phyloP scores from a whole-genome alignment of 1,140 invertebrate species.

The Magallana gigas region DNA sequence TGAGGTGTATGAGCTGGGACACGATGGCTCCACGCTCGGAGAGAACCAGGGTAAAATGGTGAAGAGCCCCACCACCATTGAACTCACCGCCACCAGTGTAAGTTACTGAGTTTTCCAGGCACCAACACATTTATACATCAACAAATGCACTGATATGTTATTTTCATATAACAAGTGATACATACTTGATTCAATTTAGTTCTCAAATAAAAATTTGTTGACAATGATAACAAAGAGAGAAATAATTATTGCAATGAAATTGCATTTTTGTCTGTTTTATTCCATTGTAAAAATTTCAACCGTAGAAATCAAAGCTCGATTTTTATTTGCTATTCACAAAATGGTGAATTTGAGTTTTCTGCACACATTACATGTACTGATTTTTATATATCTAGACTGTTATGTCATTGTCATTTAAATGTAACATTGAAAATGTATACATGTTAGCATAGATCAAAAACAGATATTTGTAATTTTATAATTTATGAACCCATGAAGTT shows the following conservation, averaged over 20 bases:
- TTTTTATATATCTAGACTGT: background rate
- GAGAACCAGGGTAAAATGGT: background rate
- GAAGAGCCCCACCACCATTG: background rate
- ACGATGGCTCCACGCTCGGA: background rate
- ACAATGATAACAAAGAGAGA: too few relatives aligned
- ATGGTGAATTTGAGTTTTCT: too few relatives aligned
- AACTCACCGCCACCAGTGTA: background rate
- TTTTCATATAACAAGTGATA: background rate
- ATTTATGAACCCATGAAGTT: background rate
- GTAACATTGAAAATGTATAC: background rate
- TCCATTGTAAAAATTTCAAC: too few relatives aligned
- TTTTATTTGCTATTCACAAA: too few relatives aligned
- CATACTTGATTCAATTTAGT: background rate
- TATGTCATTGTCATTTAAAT: background rate
- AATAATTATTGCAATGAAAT: too few relatives aligned
- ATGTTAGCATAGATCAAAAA: background rate
- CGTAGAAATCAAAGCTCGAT: too few relatives aligned
- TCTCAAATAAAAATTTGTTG: too few relatives aligned
- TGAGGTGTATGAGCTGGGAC: constrained; percentile 49
- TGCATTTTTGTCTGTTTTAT: too few relatives aligned
- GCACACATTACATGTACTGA: background rate
- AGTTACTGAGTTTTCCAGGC: too few relatives aligned
- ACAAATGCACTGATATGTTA: background rate
- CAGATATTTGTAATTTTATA: background rate
- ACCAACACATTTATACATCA: background rate